Evolutionary conservation across 2,888 invertebrate genomes (phyloP).

Genomic region (Lycia hirtaria): DNA sequence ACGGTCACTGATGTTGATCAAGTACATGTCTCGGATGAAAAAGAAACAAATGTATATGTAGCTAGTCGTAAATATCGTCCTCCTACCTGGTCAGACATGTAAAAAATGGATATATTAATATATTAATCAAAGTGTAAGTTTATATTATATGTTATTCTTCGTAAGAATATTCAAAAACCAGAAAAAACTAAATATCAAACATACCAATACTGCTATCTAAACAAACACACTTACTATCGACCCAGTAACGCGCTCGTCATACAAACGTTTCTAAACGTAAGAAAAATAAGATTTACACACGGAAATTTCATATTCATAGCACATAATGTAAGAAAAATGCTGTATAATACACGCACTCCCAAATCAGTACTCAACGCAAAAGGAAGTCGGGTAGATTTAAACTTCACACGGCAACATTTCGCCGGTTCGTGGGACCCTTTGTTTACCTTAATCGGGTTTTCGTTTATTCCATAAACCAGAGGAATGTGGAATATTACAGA

Average conservation of each 20-base stretch:
- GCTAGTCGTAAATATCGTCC: too few species aligned
- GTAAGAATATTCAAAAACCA: too few species aligned
- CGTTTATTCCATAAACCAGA: constrained; percentile 22
- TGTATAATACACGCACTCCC: constrained; percentile 1
- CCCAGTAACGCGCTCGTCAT: neutral
- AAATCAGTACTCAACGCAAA: constrained; percentile 10
- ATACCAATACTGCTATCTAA: too few species aligned
- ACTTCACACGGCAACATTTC: constrained; percentile 14
- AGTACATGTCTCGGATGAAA: too few species aligned
- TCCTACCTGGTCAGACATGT: too few species aligned
- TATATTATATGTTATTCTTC: too few species aligned
- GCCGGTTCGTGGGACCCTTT: constrained; percentile 11
- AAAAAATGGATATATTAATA: too few species aligned
- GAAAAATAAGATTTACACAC: constrained; percentile 2
- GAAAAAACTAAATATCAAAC: too few species aligned
- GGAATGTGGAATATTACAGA: constrained; percentile 24
- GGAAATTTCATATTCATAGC: constrained; percentile 9
- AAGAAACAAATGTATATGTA: too few species aligned
- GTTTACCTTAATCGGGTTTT: constrained; percentile 30
- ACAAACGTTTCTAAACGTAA: neutral
- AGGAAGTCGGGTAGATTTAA: constrained; percentile 21
- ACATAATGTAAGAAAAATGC: constrained; percentile 4
- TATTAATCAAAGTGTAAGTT: too few species aligned
- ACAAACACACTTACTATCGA: too few species aligned
- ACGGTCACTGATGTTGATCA: too few species aligned